Base-by-base conservation (phyloP, 35 echinoderm and acorn worm species). In the Ophiothrix spiculata region DNA sequence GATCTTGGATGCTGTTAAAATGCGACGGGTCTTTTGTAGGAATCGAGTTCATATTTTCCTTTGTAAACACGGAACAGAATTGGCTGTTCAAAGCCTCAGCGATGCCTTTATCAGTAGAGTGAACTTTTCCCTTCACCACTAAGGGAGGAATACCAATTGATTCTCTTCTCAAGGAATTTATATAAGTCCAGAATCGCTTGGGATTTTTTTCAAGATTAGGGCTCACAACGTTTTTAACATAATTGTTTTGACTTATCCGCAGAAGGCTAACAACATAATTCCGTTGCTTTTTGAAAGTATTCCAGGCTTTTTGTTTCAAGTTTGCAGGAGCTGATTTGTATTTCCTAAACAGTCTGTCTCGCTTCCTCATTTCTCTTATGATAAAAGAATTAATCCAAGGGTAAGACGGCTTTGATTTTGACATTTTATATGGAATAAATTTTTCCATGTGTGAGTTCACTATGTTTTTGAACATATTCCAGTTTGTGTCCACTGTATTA, bases 51-150 rank as follows among this genome's bases (percentile, higher is more conserved):
- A 81, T 4, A 40, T 88, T 77, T 81, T 81, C 86, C 31, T 88
- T 13, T 23, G 86, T 88, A 54, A 83, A 77, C 0, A 83, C 80
- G 29, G 87, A 83, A 12, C 33, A 39, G 60, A 89, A 89, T 35
- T 69, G 60, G 33, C 74, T 45, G 38, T 89, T 89, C 1, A 89
- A 38, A 15, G 36, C 41, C 40, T 89, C 79, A 29, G 79, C 87
- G 19, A 31, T 82, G n/a, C 42, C 85, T 34, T 76, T 3, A 34
- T 76, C 75, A 31, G 85, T 54, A 36, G 82, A 34, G 74, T 0
- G 23, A 37, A 28, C 23, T 84, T 74, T 84, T 84, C 11, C 56
- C 56, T 38, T 69, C 17, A 84, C 11, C 56, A 33, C 14, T 21
- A 74, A 32, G 33, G 15, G 25, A 0, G 82, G 82, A 39, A 85